These are phyloP conservation scores for Martes martes DNA, from an alignment of 2,113 vertebrate genomes.

Conservation along the genomic window DNA sequence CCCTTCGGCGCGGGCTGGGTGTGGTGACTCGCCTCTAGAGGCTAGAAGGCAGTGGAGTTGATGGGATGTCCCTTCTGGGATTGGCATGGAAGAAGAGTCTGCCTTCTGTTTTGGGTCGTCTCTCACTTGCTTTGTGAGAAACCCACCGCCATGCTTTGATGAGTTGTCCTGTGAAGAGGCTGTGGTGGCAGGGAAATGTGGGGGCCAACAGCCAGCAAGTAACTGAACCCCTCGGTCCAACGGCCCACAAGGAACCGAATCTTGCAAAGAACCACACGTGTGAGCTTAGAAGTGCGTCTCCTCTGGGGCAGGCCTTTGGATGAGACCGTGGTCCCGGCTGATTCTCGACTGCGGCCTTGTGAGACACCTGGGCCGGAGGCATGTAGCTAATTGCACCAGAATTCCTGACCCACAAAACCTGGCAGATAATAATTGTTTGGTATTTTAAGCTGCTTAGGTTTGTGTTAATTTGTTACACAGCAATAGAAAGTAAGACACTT, in stretches of 20 bases:
- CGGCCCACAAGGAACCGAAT: neutral
- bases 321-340: neutral
- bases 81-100: neutral
- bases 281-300: neutral
- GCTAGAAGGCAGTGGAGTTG: neutral
- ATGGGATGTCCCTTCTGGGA: neutral
- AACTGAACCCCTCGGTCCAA: neutral
- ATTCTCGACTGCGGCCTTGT: too few species aligned
- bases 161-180: neutral
- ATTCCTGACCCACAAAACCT: neutral
- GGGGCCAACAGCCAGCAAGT: neutral
- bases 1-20: neutral
- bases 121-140: neutral
- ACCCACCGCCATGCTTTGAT: neutral
- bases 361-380: neutral
- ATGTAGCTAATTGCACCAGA: neutral
- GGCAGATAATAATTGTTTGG: neutral
- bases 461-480: neutral
- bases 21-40: neutral
- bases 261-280: neutral
- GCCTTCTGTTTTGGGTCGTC: neutral
- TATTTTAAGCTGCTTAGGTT: neutral
- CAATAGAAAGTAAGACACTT: neutral
- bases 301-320: neutral
- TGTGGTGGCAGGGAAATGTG: neutral